These are phyloP conservation scores for Etheostoma perlongum DNA, from an alignment of 2,797 vertebrate species.

Conservation along the genomic window DNA sequence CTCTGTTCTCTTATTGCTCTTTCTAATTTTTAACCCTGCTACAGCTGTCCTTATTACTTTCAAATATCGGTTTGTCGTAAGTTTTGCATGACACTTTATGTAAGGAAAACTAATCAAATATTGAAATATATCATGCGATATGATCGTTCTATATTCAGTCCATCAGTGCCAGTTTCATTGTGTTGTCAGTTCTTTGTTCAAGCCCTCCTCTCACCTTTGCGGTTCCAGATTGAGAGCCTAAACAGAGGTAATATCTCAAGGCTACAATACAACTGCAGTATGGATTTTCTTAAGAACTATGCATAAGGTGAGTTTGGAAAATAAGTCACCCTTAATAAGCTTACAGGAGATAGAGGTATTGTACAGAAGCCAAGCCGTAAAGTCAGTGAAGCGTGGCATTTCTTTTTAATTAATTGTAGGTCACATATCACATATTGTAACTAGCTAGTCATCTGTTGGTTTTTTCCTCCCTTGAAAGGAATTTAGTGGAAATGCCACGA, in stretches of 20 bases:
- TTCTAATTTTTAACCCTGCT: slow-evolving; percentile 4
- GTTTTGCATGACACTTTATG: background rate
- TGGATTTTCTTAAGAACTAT: slow-evolving; percentile 5
- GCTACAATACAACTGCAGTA: background rate
- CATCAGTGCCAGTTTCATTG: background rate
- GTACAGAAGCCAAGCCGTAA: slow-evolving; percentile 20
- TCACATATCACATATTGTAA: slow-evolving; percentile 33
- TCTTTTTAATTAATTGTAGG: slow-evolving; percentile 27
- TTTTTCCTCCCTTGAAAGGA: background rate
- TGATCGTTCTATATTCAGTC: slow-evolving; percentile 1
- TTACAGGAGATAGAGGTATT: slow-evolving; percentile 21
- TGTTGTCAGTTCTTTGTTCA: slow-evolving; percentile 9
- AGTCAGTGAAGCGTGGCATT: slow-evolving; percentile 11
- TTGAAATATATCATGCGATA: background rate
- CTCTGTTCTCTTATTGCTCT: background rate
- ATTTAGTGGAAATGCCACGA: slow-evolving; percentile 4
- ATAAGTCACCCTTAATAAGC: slow-evolving; percentile 25
- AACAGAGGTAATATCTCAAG: slow-evolving; percentile 20
- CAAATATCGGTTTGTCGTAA: slow-evolving; percentile 15
- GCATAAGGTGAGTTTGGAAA: slow-evolving; percentile 1
- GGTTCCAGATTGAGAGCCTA: background rate
- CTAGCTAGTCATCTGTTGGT: slow-evolving; percentile 16
- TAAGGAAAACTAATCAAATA: slow-evolving; percentile 16
- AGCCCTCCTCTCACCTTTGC: background rate
- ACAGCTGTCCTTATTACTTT: slow-evolving; percentile 1